Evolutionary conservation across 2,113 vertebrate species (phyloP).

Genomic region (Pavo muticus): DNA sequence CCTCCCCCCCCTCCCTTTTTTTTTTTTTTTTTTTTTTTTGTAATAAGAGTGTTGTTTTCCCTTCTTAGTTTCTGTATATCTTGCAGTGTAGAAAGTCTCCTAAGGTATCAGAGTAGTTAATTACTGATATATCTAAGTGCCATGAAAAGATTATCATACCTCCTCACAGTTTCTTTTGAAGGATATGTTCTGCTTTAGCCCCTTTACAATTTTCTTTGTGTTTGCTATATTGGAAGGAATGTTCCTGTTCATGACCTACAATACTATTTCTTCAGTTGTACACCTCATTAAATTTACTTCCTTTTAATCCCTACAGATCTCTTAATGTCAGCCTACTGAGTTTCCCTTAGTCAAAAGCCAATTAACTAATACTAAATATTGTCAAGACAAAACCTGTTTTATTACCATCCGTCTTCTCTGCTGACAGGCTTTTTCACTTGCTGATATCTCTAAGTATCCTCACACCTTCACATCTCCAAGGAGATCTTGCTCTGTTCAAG

Average conservation of each 20-base stretch:
- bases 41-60: not conserved
- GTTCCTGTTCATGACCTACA: not conserved
- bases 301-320: not conserved
- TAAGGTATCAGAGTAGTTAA: not conserved
- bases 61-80: not conserved
- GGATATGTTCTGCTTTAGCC: not conserved
- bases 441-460: not conserved
- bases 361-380: not conserved
- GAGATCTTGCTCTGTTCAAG: not conserved
- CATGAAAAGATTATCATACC: not conserved
- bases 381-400: not conserved
- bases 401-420: not conserved
- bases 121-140: not conserved
- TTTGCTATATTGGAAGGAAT: not conserved
- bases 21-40: too few species aligned
- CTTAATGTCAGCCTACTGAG: not conserved
- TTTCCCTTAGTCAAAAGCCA: not conserved
- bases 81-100: not conserved
- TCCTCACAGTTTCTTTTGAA: not conserved
- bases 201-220: not conserved
- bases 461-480: too few species aligned
- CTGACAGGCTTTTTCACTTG: not conserved
- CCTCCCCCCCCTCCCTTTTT: too few species aligned
- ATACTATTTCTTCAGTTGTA: not conserved
- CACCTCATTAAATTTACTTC: slow-evolving; percentile 8